Evolutionary conservation across 1,140 invertebrate genomes (phyloP).

Genomic region (Laupala kohalensis): DNA sequence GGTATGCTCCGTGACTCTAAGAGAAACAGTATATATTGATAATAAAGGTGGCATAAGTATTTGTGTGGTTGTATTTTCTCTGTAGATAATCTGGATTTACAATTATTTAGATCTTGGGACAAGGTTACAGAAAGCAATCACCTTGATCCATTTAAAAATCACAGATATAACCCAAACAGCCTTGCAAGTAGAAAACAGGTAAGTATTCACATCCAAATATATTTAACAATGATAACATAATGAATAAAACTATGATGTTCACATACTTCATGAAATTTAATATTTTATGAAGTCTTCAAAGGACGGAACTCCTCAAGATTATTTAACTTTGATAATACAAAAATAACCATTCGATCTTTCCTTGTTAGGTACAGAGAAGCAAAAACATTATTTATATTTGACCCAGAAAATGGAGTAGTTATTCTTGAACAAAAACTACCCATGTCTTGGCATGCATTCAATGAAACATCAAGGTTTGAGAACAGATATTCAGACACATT

Average conservation of each 20-base stretch:
- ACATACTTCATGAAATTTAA: too few relatives aligned
- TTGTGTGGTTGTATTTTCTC: constrained; percentile 7
- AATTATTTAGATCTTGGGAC: constrained; percentile 54
- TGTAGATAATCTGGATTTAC: constrained; percentile 43
- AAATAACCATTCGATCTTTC: too few relatives aligned
- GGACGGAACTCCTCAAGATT: too few relatives aligned
- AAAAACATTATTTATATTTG: constrained; percentile 77
- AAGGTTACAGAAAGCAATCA: constrained; percentile 42
- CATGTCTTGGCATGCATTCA: constrained; percentile 79
- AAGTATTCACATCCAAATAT: too few relatives aligned
- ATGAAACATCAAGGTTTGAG: constrained; percentile 66
- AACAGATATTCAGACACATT: constrained; percentile 24
- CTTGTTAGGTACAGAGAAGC: constrained; percentile 60
- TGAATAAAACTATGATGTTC: too few relatives aligned
- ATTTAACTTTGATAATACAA: too few relatives aligned
- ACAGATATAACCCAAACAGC: constrained; percentile 56
- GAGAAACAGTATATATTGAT: background rate
- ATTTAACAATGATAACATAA: too few relatives aligned
- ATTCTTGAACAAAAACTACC: constrained; percentile 75
- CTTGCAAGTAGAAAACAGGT: constrained; percentile 55
- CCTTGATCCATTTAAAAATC: constrained; percentile 48
- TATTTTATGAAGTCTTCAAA: too few relatives aligned
- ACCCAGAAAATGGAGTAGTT: constrained; percentile 63
- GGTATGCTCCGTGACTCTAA: constrained; percentile 12
- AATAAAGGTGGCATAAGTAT: background rate